phyloP scores from a whole-genome alignment of 92 coral and sea anemone genomes.

The Metridium senile region DNA sequence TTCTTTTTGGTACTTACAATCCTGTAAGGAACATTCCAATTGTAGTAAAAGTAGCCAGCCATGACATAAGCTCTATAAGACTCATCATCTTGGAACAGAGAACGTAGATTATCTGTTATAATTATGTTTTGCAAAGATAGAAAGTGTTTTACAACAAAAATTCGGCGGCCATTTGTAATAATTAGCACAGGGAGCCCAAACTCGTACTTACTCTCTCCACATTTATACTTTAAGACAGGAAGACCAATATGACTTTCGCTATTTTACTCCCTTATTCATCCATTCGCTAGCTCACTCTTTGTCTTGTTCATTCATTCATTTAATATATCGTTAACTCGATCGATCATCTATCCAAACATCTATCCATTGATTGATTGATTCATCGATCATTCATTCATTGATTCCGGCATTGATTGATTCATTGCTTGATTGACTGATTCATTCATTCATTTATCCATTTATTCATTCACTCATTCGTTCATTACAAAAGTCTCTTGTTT shows the following conservation, averaged over 20 bases:
- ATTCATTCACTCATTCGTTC: no score
- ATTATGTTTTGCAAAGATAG: background rate
- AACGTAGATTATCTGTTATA: no score
- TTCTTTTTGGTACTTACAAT: slow-evolving; percentile 46
- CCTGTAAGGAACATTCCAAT: slow-evolving; percentile 76
- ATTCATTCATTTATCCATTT: no score
- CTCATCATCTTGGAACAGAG: slow-evolving; percentile 26
- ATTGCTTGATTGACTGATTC: no score
- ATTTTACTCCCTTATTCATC: background rate
- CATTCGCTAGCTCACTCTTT: background rate
- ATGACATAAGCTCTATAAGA: slow-evolving; percentile 51
- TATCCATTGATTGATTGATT: no score
- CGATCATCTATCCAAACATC: no score
- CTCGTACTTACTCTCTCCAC: no score
- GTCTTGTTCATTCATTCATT: background rate
- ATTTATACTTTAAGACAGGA: background rate
- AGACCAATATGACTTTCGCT: background rate
- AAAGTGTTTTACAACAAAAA: background rate
- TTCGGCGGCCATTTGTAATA: background rate
- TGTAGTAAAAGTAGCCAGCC: slow-evolving; percentile 70
- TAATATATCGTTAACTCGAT: no score
- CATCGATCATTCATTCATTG: no score
- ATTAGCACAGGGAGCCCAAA: background rate
- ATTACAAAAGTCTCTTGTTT: no score
- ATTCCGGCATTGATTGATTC: no score